Conservation (phyloP, 2,113 vertebrate genomes). For the Gymnarchus niloticus region DNA sequence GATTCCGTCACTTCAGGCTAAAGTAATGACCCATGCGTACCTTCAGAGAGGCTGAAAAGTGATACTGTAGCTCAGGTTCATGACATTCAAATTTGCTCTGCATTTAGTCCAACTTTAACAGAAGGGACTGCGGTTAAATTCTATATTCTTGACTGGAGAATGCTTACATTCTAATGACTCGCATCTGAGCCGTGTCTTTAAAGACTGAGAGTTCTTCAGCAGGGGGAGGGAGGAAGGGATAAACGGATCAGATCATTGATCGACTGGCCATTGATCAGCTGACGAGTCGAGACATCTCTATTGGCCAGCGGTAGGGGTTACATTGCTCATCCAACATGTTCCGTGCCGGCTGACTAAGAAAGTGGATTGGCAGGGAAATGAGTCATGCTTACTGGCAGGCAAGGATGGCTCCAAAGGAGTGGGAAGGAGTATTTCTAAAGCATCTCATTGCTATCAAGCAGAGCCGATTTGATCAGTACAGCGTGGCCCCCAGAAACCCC, state of each 20-base stretch:
- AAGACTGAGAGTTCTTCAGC: background rate
- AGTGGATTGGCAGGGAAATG: background rate
- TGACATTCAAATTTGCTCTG: background rate
- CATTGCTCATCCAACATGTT: background rate
- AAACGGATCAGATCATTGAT: background rate
- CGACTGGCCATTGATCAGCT: background rate
- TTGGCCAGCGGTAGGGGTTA: background rate
- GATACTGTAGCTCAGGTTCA: background rate
- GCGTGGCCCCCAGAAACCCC: background rate
- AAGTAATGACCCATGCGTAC: background rate
- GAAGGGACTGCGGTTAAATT: background rate
- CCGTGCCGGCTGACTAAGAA: background rate
- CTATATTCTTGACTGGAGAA: background rate
- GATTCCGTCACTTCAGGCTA: background rate
- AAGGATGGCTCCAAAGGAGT: background rate
- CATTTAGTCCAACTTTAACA: background rate
- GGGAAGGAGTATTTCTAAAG: background rate
- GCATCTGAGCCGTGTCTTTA: background rate
- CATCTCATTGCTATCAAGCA: constrained; percentile 31
- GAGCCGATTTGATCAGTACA: constrained; percentile 49
- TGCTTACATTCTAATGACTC: background rate
- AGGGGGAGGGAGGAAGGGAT: background rate
- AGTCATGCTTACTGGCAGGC: background rate
- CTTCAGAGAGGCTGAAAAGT: background rate
- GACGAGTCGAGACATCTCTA: background rate